Percentiles rank a stretch among this genome's conserved stretches.
Conservation (phyloP, 2,113 vertebrate species). For the Sitta europaea region DNA sequence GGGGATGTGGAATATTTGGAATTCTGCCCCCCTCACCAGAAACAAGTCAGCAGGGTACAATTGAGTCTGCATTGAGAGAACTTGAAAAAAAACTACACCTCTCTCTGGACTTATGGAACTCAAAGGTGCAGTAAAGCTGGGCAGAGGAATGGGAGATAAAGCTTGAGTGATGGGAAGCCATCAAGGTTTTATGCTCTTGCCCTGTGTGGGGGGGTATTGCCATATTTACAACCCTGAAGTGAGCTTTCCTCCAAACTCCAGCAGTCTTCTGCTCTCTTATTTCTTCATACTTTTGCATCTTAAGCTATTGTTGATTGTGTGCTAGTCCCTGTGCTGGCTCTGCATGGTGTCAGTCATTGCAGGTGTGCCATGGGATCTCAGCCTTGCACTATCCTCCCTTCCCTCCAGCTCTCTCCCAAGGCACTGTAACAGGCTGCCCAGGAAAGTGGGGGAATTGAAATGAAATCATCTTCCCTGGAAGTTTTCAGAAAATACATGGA, state of each 20-base stretch:
- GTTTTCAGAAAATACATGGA: not conserved
- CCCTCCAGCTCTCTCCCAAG: not conserved
- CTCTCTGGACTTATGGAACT: not conserved
- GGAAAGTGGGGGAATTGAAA: not conserved
- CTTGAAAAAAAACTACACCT: accelerated
- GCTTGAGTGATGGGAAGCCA: not conserved
- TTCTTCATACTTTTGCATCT: not conserved
- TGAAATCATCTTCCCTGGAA: not conserved
- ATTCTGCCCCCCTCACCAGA: not conserved
- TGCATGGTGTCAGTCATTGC: accelerated
- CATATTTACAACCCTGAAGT: not conserved
- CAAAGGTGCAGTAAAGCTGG: not conserved
- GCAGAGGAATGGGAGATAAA: not conserved
- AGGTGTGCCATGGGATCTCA: not conserved
- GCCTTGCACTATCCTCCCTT: not conserved
- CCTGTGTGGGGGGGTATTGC: not conserved
- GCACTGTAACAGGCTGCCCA: not conserved
- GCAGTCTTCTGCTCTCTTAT: not conserved
- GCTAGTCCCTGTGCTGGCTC: not conserved
- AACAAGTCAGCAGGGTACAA: not conserved
- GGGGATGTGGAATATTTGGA: accelerated
- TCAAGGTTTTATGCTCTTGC: not conserved
- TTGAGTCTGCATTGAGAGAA: not conserved
- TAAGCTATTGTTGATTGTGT: not conserved
- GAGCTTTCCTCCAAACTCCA: not conserved